phyloP scores from a whole-genome alignment of 2,113 vertebrate species.

The Apus apus region DNA sequence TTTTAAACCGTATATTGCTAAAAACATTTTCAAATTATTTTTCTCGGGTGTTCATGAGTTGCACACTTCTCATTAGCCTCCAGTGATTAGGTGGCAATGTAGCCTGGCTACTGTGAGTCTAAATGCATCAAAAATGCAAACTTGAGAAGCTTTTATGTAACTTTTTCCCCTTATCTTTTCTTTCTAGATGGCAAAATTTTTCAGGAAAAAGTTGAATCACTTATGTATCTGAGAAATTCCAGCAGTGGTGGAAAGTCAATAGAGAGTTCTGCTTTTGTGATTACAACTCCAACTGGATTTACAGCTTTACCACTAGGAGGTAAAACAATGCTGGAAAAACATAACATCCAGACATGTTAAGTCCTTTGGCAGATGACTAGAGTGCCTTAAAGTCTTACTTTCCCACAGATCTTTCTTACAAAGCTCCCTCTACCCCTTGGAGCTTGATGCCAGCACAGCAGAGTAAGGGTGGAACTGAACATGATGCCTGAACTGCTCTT shows the following conservation, averaged over 20 bases:
- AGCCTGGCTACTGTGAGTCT: neutral
- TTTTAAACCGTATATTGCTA: neutral
- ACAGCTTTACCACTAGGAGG: slow-evolving; percentile 79
- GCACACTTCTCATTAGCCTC: neutral
- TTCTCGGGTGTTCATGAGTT: neutral
- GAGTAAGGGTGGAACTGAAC: neutral
- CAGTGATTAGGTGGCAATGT: neutral
- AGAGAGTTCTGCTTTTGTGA: slow-evolving; percentile 80
- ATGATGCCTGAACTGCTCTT: neutral
- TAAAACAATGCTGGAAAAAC: slow-evolving; percentile 54
- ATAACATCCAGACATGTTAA: neutral
- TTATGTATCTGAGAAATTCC: slow-evolving; percentile 87
- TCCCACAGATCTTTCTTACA: neutral
- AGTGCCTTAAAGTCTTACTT: neutral
- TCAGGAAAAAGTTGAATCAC: slow-evolving; percentile 94
- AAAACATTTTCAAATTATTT: neutral
- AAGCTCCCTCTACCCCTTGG: neutral
- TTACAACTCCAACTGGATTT: slow-evolving; percentile 84
- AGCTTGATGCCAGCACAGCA: neutral
- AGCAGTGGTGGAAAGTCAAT: slow-evolving; percentile 84
- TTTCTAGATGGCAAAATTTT: slow-evolving; percentile 93
- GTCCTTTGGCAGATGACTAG: neutral
- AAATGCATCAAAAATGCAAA: neutral
- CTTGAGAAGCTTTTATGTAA: neutral
- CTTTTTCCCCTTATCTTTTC: neutral